Base-by-base conservation (phyloP, 2,888 invertebrate genomes). In the Micropterix aruncella region DNA sequence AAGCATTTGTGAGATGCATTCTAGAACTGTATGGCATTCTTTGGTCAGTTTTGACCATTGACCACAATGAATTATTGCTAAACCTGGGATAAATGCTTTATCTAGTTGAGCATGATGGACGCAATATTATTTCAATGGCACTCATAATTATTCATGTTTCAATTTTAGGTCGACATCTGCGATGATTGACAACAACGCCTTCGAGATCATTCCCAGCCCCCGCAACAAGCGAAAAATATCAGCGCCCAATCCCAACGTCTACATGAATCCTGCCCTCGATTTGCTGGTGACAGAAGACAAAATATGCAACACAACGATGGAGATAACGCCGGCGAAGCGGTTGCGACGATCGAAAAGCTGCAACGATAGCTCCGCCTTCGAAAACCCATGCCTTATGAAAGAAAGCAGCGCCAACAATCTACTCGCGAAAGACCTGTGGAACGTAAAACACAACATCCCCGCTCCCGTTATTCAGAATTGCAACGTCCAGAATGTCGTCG, bases 301-400 rank as follows among this genome's bases (percentile, higher is more conserved):
- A 3, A 71, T 70, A 59, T 68, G 69, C 50, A 71, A 71, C 55
- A 71, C 62, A 12, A 65, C 61, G 3, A 70, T 71, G 70, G 71
- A 71, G 55, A 61, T 70, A 18, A 58, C 62, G 16, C 69, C 70
- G 0, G 55, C 54, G 16, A 71, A 70, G 50, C 64, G 66, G 48
- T 57, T 66, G 1, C 68, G 69, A 51, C 51, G 61, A n/a, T 61
- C 65, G 0, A 61, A 57, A 43, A 69, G 65, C 46, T 63, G 61
- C 45, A 68, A 48, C 16, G 47, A 68, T 18, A 56, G 62, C 1
- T 55, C 58, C 2, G 56, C 62, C 0, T 71, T 71, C 50, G 70
- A 70, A 44, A 71, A 71, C 47, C 59, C 63, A 0, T 70, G 64
- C 0, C 50, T 71, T 45, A 70, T 70, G 47, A 48, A 67, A 37